Evolutionary conservation across 2,797 vertebrate genomes (phyloP).

Genomic region (Mormyrus proboscirostris): DNA sequence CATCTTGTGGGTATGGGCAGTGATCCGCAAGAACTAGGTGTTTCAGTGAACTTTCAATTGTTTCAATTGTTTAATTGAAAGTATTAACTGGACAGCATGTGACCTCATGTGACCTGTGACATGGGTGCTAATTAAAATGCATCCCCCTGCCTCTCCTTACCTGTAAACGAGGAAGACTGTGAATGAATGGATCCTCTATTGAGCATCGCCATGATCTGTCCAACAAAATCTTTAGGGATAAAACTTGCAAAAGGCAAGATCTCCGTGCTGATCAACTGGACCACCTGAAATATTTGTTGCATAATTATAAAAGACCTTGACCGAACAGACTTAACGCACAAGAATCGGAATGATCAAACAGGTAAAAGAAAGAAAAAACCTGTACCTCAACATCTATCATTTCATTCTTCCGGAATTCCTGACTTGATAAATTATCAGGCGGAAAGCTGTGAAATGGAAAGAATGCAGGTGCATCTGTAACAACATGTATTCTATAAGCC

Average conservation of each 20-base stretch:
- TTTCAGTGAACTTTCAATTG: neutral
- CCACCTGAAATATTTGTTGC: conserved; percentile 69
- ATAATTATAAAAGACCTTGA: neutral
- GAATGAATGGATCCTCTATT: conserved; percentile 98
- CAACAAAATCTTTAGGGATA: conserved; percentile 98
- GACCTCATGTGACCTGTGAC: neutral
- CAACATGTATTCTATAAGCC: neutral
- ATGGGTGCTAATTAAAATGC: neutral
- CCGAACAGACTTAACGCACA: neutral
- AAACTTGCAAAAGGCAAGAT: conserved; percentile 97
- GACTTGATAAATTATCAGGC: conserved; percentile 96
- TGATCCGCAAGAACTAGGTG: neutral
- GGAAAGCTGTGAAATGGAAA: conserved; percentile 67
- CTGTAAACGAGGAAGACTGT: conserved; percentile 95
- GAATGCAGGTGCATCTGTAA: neutral
- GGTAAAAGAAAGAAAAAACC: neutral
- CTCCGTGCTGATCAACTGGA: conserved; percentile 95
- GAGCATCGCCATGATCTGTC: conserved; percentile 98
- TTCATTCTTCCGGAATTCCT: conserved; percentile 99
- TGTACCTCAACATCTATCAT: conserved; percentile 91
- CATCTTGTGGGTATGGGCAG: neutral
- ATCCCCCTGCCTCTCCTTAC: conserved; percentile 51
- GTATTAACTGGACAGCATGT: neutral
- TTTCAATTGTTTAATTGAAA: neutral
- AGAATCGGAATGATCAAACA: neutral